Conservation (phyloP, 1,140 invertebrate species). For the Calephelis nemesis region DNA sequence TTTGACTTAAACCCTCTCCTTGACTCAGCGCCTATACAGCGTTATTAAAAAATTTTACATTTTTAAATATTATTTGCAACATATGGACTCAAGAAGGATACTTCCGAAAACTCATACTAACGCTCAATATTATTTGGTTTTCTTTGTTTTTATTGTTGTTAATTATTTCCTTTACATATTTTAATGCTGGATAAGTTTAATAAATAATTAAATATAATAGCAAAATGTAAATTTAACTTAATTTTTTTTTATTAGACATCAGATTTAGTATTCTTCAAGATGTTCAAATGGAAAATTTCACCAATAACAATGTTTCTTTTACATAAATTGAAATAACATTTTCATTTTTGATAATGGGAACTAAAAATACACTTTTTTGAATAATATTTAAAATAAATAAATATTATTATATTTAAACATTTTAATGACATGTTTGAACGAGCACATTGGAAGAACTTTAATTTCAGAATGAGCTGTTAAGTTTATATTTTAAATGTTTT, state of each 20-base stretch:
- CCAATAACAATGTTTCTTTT: no score
- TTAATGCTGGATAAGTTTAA: background rate
- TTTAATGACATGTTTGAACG: no score
- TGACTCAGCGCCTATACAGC: slow-evolving; percentile 68
- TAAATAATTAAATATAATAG: background rate
- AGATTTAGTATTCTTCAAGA: background rate
- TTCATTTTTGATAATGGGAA: no score
- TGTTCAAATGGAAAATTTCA: no score
- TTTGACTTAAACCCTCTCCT: slow-evolving; percentile 50
- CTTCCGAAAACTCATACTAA: slow-evolving; percentile 14
- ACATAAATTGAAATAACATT: no score
- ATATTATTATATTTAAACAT: no score
- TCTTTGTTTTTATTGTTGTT: background rate
- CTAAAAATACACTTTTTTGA: no score
- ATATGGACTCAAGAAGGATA: slow-evolving; percentile 47
- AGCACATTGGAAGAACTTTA: no score
- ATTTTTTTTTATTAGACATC: background rate
- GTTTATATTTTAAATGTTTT: no score
- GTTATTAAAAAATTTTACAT: slow-evolving; percentile 64
- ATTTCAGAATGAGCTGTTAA: no score
- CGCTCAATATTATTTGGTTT: background rate
- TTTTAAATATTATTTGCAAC: slow-evolving; percentile 48
- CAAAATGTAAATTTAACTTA: background rate
- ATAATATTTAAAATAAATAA: no score
- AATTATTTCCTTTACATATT: background rate